Evolutionary conservation across 2,797 vertebrate species (phyloP).

Genomic region (Somateria mollissima): DNA sequence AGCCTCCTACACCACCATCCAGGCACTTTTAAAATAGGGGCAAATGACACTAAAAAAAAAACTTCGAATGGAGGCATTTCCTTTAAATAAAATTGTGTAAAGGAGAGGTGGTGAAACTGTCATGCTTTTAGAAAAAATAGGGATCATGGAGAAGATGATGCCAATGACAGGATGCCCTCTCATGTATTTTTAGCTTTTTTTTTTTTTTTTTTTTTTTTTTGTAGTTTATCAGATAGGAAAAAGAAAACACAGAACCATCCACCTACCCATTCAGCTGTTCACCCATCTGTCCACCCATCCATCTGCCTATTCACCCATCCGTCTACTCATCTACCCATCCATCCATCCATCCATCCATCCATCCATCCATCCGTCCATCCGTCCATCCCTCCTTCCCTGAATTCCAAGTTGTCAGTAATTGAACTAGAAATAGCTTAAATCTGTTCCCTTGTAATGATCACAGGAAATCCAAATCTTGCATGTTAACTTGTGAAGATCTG

Average conservation of each 20-base stretch:
- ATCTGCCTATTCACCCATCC: background rate
- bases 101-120: background rate
- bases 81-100: background rate
- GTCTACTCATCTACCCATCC: background rate
- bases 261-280: background rate
- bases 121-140: background rate
- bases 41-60: background rate
- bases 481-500: rapidly evolving
- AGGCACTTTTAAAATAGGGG: background rate
- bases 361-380: too few relatives aligned
- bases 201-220: too few relatives aligned
- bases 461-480: background rate
- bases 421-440: background rate
- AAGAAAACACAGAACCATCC: background rate
- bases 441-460: background rate
- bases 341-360: too few relatives aligned
- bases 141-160: background rate
- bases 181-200: background rate
- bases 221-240: background rate
- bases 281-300: too few relatives aligned
- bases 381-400: too few relatives aligned
- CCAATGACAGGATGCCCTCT: background rate
- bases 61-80: background rate
- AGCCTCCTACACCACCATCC: background rate
- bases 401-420: background rate